Evolutionary conservation across 2,888 invertebrate species (phyloP).

Genomic region (Zygothrica quintamaculata): DNA sequence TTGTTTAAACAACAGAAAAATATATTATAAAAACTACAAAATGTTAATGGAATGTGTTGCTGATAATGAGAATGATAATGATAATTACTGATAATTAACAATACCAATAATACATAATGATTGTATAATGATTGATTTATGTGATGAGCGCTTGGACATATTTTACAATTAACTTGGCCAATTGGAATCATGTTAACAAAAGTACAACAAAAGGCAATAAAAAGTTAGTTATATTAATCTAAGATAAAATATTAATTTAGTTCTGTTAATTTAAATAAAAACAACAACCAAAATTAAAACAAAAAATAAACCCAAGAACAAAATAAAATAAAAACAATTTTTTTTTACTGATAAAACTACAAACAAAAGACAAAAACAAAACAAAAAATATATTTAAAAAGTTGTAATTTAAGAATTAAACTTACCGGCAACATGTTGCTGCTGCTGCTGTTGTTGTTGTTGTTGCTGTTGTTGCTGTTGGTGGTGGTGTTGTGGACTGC

Average conservation of each 20-base stretch:
- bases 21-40: conserved; percentile 27
- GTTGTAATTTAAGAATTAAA: conserved; percentile 23
- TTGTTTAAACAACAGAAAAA: conserved; percentile 17
- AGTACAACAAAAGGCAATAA: conserved; percentile 6
- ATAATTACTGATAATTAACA: too few species aligned
- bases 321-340: conserved; percentile 42
- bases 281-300: conserved; percentile 28
- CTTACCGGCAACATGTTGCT: conserved; percentile 69
- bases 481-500: conserved; percentile 53
- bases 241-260: too few species aligned
- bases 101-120: too few species aligned
- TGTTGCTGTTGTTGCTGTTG: conserved; percentile 54
- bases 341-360: conserved; percentile 44
- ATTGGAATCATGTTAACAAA: conserved; percentile 37
- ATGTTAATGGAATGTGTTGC: conserved; percentile 33
- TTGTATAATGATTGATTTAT: background rate
- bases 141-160: conserved; percentile 18
- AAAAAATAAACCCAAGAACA: conserved; percentile 33
- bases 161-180: conserved; percentile 30
- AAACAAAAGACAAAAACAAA: conserved; percentile 23
- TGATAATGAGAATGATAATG: background rate
- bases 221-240: conserved; percentile 22
- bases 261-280: too few species aligned
- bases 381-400: conserved; percentile 7
- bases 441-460: conserved; percentile 53